Evolutionary conservation across 2,113 vertebrate genomes (phyloP).

Genomic region (Microcebus murinus): DNA sequence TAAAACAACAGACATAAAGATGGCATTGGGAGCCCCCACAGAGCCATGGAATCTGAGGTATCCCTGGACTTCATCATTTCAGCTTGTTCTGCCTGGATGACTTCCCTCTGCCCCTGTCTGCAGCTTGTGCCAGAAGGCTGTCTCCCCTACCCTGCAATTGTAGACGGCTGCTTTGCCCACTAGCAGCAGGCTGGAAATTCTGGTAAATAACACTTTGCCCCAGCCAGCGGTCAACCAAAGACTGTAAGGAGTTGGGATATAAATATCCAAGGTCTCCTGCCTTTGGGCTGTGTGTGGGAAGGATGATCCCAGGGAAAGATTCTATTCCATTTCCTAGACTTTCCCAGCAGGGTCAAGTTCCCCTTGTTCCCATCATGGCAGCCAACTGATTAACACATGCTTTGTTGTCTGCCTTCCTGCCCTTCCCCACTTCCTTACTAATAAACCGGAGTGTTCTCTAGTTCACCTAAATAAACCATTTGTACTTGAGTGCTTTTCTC

Average conservation of each 20-base stretch:
- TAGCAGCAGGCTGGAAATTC: neutral
- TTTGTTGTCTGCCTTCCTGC: neutral
- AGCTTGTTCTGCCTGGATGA: neutral
- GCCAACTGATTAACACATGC: neutral
- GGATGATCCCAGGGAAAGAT: neutral
- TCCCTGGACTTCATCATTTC: neutral
- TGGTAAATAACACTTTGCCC: neutral
- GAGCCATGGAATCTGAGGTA: neutral
- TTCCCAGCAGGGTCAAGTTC: neutral
- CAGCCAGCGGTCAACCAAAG: neutral
- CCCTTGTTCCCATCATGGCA: neutral
- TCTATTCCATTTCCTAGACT: neutral
- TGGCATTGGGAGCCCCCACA: neutral
- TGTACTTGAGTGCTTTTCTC: neutral
- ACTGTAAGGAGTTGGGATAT: neutral
- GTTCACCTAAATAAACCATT: neutral
- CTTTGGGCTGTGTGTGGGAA: neutral
- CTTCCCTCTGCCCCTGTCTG: neutral
- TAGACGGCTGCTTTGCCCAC: neutral
- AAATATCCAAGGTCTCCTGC: neutral
- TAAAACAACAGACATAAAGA: neutral
- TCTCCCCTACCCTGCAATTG: neutral
- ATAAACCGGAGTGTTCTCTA: neutral
- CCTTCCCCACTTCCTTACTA: neutral
- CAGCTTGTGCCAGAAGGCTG: neutral